These are phyloP conservation scores for Drosophila aldrichi DNA, from an alignment of 2,888 invertebrate genomes.

Conservation along the genomic window DNA sequence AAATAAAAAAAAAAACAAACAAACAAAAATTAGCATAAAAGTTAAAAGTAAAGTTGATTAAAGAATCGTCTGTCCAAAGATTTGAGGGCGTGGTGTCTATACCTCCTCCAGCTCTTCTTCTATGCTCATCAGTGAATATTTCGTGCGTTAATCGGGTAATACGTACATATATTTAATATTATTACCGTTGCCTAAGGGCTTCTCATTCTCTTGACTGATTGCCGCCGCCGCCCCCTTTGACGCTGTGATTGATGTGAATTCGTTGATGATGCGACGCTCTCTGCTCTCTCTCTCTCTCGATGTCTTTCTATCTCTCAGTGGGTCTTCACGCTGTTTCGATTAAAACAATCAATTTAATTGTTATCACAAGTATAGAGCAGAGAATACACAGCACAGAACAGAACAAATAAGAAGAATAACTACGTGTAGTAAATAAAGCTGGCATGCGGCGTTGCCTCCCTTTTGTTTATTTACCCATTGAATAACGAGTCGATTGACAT, in stretches of 20 bases:
- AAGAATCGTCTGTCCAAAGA: no score
- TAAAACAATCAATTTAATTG: slow-evolving; percentile 64
- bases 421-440: slow-evolving; percentile 36
- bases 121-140: slow-evolving; percentile 3
- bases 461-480: slow-evolving; percentile 23
- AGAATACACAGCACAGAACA: neutral
- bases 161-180: slow-evolving; percentile 4
- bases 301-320: slow-evolving; percentile 11
- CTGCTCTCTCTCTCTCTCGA: slow-evolving; percentile 4
- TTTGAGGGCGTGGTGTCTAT: neutral
- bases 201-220: slow-evolving; percentile 35
- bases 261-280: slow-evolving; percentile 36
- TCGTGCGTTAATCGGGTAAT: slow-evolving; percentile 14
- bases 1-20: no score
- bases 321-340: slow-evolving; percentile 16
- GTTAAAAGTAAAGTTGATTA: neutral
- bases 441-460: slow-evolving; percentile 11
- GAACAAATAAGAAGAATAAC: slow-evolving; percentile 9
- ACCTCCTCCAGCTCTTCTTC: neutral
- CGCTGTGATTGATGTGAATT: slow-evolving; percentile 52
- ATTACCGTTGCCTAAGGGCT: slow-evolving; percentile 2
- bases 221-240: slow-evolving; percentile 32
- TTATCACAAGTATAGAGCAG: slow-evolving; percentile 40
- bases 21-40: neutral
- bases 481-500: slow-evolving; percentile 15